A percentile compares a stretch with the other conserved stretches of the same genome.
These are phyloP conservation scores for Mungos mungo DNA, from an alignment of 2,113 vertebrate genomes.

Conservation along the genomic window DNA sequence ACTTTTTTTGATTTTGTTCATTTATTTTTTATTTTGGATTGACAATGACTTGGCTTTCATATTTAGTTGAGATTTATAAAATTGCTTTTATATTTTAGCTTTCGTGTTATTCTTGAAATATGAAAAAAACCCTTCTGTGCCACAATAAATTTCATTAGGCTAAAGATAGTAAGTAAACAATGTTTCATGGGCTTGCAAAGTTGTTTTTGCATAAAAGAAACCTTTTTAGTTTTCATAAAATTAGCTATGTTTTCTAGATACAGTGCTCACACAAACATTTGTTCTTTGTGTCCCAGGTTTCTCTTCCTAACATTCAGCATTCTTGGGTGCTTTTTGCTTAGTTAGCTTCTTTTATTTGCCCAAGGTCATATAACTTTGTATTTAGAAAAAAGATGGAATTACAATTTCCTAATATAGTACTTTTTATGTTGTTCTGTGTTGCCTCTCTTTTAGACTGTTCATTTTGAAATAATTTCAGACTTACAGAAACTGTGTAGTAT, in stretches of 20 bases:
- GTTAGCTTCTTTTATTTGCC: neutral
- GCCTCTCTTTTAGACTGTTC: neutral
- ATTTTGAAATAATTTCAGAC: constrained; percentile 32
- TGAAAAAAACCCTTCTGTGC: neutral
- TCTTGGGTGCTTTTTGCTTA: neutral
- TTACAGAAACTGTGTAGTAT: neutral
- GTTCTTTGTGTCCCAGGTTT: neutral
- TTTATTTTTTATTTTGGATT: constrained; percentile 40
- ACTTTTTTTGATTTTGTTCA: neutral
- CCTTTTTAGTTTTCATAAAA: neutral
- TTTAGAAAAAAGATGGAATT: neutral
- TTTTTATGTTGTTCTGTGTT: neutral
- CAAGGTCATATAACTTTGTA: neutral
- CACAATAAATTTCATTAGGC: neutral
- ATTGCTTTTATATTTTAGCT: constrained; percentile 33
- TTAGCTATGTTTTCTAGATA: neutral
- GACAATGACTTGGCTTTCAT: constrained; percentile 7
- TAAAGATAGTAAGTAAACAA: neutral
- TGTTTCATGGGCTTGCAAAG: constrained; percentile 13
- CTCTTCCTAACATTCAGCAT: neutral
- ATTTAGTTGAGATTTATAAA: neutral
- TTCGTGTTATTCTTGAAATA: neutral
- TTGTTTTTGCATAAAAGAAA: constrained; percentile 28
- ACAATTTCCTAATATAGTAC: neutral
- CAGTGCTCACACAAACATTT: neutral